phyloP scores from a whole-genome alignment of 2,797 vertebrate species.

The Schizopygopsis pylzovi region DNA sequence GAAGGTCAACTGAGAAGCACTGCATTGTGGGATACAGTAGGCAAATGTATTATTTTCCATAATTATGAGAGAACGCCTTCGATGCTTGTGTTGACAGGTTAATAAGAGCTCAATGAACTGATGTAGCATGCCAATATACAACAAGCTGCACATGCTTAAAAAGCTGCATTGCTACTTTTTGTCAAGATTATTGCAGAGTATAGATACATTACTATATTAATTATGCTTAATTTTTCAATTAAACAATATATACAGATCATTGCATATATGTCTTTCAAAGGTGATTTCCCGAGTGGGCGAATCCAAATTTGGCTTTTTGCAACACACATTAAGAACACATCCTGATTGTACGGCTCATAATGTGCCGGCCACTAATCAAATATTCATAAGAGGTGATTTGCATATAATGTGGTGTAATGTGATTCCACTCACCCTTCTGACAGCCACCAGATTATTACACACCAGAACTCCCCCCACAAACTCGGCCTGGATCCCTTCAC shows the following conservation, averaged over 20 bases:
- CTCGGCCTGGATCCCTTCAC: slow-evolving; percentile 97
- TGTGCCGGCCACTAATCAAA: neutral
- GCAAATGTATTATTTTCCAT: too few relatives aligned
- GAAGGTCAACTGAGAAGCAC: too few relatives aligned
- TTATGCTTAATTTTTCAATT: neutral
- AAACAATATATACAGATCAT: neutral
- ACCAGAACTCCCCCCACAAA: slow-evolving; percentile 98
- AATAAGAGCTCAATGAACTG: neutral
- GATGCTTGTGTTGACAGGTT: neutral
- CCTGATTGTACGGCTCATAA: neutral
- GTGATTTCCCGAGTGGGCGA: neutral
- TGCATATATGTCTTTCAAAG: neutral
- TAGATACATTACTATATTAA: neutral
- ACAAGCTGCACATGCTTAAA: neutral
- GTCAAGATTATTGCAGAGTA: neutral
- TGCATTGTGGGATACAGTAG: too few relatives aligned
- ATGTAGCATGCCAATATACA: neutral
- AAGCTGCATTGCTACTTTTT: too few relatives aligned
- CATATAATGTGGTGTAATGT: neutral
- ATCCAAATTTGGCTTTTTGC: neutral
- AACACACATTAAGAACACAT: neutral
- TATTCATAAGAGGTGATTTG: neutral
- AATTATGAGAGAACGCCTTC: neutral
- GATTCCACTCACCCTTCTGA: slow-evolving; percentile 88
- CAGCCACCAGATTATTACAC: slow-evolving; percentile 97